Conservation (phyloP, 2,888 invertebrate genomes). For the Drosophila bunnanda region DNA sequence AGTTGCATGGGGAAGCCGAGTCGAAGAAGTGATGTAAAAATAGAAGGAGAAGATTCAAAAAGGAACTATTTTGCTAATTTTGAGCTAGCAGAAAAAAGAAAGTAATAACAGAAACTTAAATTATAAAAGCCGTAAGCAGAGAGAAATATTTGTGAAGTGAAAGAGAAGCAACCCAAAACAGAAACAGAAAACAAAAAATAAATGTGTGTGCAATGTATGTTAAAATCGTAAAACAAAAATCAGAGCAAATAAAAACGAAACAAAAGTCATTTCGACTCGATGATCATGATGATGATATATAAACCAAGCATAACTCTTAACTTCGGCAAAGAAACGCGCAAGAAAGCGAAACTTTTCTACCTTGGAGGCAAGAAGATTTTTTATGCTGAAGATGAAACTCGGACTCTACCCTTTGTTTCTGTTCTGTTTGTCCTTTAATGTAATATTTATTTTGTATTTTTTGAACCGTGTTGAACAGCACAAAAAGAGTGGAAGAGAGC, state of each 20-base stretch:
- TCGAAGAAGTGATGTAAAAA: constrained; percentile 32
- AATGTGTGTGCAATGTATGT: constrained; percentile 70
- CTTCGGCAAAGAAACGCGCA: constrained; percentile 17
- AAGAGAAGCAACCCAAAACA: constrained; percentile 29
- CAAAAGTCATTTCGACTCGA: constrained; percentile 39
- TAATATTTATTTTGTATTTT: constrained; percentile 48
- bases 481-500: constrained; percentile 41
- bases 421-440: constrained; percentile 44
- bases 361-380: constrained; percentile 29
- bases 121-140: constrained; percentile 18
- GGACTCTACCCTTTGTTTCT: constrained; percentile 30
- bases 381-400: constrained; percentile 22
- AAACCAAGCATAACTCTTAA: constrained; percentile 43
- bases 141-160: constrained; percentile 45
- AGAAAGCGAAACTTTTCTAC: constrained; percentile 36
- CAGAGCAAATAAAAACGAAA: constrained; percentile 52
- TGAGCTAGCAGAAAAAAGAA: constrained; percentile 40
- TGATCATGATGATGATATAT: constrained; percentile 23
- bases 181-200: constrained; percentile 33
- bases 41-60: constrained; percentile 36
- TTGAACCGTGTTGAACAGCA: constrained; percentile 53
- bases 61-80: constrained; percentile 52
- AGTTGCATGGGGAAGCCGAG: constrained; percentile 16
- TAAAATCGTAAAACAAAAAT: constrained; percentile 33
- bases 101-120: neutral